Conservation (phyloP, 1,140 invertebrate genomes). For the Ericerus pela region DNA sequence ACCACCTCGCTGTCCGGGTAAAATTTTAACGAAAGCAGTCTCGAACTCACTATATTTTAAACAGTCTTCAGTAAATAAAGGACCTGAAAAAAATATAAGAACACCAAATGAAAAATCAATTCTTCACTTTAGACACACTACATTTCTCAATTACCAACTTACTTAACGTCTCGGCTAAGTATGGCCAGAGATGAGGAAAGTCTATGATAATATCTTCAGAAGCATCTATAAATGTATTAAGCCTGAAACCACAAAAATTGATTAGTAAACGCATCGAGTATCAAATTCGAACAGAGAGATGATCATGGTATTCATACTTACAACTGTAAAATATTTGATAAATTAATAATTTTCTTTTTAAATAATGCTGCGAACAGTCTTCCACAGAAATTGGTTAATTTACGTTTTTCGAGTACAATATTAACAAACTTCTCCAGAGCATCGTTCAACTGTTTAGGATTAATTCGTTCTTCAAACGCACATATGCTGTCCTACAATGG, state of each 20-base stretch:
- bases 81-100: conserved; percentile 3
- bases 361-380: conserved; percentile 1
- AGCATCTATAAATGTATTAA: conserved; percentile 10
- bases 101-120: neutral
- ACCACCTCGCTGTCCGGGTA: neutral
- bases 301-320: neutral
- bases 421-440: conserved; percentile 3
- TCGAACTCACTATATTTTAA: neutral
- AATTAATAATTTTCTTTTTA: neutral
- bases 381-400: conserved; percentile 6
- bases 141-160: neutral
- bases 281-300: neutral
- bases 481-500: neutral
- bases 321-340: conserved; percentile 12
- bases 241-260: too few relatives aligned
- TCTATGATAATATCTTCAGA: conserved; percentile 50
- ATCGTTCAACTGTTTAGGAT: neutral
- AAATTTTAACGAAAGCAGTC: neutral
- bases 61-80: neutral
- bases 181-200: conserved; percentile 57
- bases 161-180: conserved; percentile 40
- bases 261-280: too few relatives aligned
- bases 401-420: conserved; percentile 8
- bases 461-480: neutral
- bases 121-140: neutral